Conservation (phyloP, 2,797 vertebrate genomes). For the Melopsittacus undulatus region DNA sequence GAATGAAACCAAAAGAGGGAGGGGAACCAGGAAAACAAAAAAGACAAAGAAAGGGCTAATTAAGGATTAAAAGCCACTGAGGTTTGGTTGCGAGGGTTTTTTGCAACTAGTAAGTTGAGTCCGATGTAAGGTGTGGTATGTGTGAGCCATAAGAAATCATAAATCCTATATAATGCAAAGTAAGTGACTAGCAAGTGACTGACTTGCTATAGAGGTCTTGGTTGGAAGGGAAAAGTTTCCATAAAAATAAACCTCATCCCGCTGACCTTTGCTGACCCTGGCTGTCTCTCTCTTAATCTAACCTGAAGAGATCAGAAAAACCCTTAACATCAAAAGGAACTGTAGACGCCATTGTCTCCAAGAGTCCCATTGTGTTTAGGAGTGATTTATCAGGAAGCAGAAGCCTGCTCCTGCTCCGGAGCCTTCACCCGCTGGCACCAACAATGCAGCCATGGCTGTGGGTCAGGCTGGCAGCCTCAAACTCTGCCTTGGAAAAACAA, state of each 20-base stretch:
- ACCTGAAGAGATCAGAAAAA: slow-evolving; percentile 49
- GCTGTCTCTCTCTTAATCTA: slow-evolving; percentile 52
- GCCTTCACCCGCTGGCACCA: slow-evolving; percentile 80
- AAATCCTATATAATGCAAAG: neutral
- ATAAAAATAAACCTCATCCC: slow-evolving; percentile 54
- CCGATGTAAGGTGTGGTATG: neutral
- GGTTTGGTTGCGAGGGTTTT: neutral
- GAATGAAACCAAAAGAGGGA: rapidly evolving
- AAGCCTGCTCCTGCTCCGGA: slow-evolving; percentile 56
- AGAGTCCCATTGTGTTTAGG: slow-evolving; percentile 58
- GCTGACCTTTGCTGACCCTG: slow-evolving; percentile 72
- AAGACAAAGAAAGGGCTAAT: neutral
- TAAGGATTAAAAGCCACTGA: slow-evolving; percentile 14
- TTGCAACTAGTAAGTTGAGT: neutral
- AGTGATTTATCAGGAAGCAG: slow-evolving; percentile 74
- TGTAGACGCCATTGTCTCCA: neutral
- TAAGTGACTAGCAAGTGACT: neutral
- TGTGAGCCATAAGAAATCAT: neutral
- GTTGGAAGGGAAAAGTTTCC: neutral
- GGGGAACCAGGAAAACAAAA: neutral
- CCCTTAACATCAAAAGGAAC: slow-evolving; percentile 32
- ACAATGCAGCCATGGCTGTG: slow-evolving; percentile 54
- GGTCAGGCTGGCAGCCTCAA: slow-evolving; percentile 13
- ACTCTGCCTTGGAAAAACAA: slow-evolving; percentile 19
- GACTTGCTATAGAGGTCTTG: neutral